Evolutionary conservation across 1,140 invertebrate species (phyloP).

Genomic region (Ditylenchus dipsaci): DNA sequence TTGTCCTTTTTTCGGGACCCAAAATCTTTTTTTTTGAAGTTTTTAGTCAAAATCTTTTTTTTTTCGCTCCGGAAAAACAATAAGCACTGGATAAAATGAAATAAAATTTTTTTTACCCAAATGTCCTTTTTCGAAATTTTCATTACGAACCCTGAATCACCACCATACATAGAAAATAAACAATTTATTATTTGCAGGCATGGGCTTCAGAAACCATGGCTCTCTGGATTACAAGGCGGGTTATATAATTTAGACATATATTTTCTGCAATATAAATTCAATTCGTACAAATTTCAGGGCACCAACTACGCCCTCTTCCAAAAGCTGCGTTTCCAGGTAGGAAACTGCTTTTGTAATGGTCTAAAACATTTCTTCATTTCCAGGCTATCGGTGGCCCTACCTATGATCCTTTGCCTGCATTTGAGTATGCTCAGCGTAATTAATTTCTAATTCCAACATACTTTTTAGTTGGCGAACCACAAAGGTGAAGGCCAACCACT

Average conservation of each 20-base stretch:
- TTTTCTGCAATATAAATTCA: no score
- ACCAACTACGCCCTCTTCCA: constrained; percentile 60
- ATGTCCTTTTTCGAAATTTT: no score
- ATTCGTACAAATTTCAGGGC: constrained; percentile 21
- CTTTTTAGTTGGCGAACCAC: constrained; percentile 73
- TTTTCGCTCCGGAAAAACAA: no score
- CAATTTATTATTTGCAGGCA: neutral
- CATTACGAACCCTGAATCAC: no score
- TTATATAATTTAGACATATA: constrained; percentile 58
- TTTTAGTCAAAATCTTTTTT: no score
- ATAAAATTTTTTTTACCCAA: no score
- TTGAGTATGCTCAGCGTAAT: constrained; percentile 26
- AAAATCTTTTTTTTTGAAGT: no score
- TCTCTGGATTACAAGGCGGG: constrained; percentile 67
- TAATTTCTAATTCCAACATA: constrained; percentile 56
- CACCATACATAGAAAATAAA: no score
- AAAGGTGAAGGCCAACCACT: constrained; percentile 65
- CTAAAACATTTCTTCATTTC: neutral
- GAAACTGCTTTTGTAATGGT: neutral
- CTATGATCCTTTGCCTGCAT: constrained; percentile 54
- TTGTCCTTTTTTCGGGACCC: no score
- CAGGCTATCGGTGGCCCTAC: constrained; percentile 64
- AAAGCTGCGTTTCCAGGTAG: constrained; percentile 63
- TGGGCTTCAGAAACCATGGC: constrained; percentile 68
- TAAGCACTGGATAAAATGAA: no score